phyloP scores from a whole-genome alignment of 1,140 invertebrate species.

The Phocides pigmalion region DNA sequence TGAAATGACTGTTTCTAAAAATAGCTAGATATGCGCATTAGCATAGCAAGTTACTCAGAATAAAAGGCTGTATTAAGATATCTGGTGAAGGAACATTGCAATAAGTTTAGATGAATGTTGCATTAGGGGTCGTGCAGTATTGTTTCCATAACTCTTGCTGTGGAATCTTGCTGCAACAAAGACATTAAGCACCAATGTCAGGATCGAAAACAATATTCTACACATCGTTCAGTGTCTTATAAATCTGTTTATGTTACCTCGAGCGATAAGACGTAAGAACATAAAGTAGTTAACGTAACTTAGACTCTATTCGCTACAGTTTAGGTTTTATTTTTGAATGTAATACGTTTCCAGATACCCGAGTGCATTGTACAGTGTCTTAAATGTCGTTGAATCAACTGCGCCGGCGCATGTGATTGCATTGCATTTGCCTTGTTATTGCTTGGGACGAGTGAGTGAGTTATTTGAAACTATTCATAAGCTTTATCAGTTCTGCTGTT shows the following conservation, averaged over 20 bases:
- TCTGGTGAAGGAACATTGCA: constrained; percentile 1
- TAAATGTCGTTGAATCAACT: constrained; percentile 67
- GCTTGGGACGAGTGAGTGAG: constrained; percentile 50
- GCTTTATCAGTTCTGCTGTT: constrained; percentile 35
- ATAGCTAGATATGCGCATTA: not conserved
- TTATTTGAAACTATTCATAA: constrained; percentile 49
- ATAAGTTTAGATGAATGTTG: constrained; percentile 32
- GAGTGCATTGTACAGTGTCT: constrained; percentile 42
- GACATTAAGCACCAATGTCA: constrained; percentile 77
- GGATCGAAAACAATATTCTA: constrained; percentile 76
- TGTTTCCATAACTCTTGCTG: constrained; percentile 56
- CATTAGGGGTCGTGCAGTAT: constrained; percentile 43
- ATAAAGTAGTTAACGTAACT: constrained; percentile 20
- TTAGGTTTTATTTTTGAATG: constrained; percentile 28
- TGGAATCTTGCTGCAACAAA: constrained; percentile 71
- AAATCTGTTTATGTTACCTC: constrained; percentile 53
- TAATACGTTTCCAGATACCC: constrained; percentile 9
- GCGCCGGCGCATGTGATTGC: constrained; percentile 64
- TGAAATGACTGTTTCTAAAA: not conserved
- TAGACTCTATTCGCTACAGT: constrained; percentile 36
- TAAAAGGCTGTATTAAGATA: not conserved
- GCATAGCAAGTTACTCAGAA: not conserved
- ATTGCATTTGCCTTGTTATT: constrained; percentile 52
- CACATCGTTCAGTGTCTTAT: constrained; percentile 68
- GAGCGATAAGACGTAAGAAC: constrained; percentile 41